Evolutionary conservation across 2,888 invertebrate genomes (phyloP).

Genomic region (Ochropleura leucogaster): DNA sequence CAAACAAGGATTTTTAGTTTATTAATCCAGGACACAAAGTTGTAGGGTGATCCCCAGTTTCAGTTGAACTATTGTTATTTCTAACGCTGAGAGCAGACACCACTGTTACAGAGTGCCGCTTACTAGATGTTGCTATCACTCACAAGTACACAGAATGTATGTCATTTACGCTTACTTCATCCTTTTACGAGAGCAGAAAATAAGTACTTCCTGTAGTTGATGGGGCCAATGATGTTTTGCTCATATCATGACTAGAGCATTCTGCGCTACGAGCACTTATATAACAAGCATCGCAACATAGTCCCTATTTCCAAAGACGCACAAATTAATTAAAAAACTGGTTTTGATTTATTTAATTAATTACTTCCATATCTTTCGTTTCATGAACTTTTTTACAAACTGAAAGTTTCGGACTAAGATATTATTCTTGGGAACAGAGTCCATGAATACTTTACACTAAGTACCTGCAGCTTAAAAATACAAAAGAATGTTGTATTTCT

Average conservation of each 20-base stretch:
- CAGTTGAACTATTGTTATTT: conserved; percentile 25
- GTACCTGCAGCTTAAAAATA: conserved; percentile 59
- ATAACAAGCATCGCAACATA: conserved; percentile 31
- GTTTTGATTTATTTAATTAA: conserved; percentile 70
- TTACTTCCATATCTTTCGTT: conserved; percentile 69
- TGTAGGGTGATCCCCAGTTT: conserved; percentile 46
- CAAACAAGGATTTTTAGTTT: conserved; percentile 27
- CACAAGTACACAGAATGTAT: conserved; percentile 35
- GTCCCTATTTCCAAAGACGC: conserved; percentile 25
- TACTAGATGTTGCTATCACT: conserved; percentile 30
- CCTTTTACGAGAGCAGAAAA: conserved; percentile 42
- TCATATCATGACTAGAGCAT: conserved; percentile 40
- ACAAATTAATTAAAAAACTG: conserved; percentile 59
- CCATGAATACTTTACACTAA: conserved; percentile 70
- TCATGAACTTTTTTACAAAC: conserved; percentile 67
- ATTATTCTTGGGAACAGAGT: conserved; percentile 73
- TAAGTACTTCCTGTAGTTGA: conserved; percentile 30
- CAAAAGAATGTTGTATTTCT: conserved; percentile 57
- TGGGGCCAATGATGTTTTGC: conserved; percentile 44
- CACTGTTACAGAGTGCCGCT: conserved; percentile 10
- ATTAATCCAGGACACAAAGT: conserved; percentile 45
- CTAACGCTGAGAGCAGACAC: conserved; percentile 1
- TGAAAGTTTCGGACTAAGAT: conserved; percentile 71
- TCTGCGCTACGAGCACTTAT: conserved; percentile 22
- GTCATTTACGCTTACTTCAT: conserved; percentile 47